Evolutionary conservation across 92 coral and sea anemone species (phyloP).

Genomic region (Epizoanthus scotinus): DNA sequence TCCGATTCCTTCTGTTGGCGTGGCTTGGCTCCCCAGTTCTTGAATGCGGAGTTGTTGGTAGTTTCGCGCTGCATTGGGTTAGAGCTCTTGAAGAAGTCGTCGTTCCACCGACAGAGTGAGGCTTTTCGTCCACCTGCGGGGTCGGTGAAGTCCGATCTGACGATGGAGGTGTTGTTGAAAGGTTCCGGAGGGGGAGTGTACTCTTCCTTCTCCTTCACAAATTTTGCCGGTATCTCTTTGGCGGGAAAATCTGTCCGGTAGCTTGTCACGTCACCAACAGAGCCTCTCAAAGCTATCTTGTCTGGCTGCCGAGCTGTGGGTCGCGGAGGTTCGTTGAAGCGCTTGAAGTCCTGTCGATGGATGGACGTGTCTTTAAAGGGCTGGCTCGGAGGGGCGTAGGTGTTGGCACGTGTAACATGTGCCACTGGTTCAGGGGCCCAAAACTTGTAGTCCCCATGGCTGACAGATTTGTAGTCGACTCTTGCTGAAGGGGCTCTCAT

Average conservation of each 20-base stretch:
- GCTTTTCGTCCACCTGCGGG: slow-evolving; percentile 83
- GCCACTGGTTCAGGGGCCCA: slow-evolving; percentile 75
- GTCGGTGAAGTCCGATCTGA: slow-evolving; percentile 83
- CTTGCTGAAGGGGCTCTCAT: slow-evolving; percentile 93
- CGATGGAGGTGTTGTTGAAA: slow-evolving; percentile 80
- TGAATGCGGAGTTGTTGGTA: slow-evolving; percentile 71
- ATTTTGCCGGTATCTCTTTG: slow-evolving; percentile 73
- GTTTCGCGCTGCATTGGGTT: slow-evolving; percentile 79
- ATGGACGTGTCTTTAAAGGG: slow-evolving; percentile 89
- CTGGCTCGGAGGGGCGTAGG: slow-evolving; percentile 83
- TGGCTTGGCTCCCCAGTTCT: slow-evolving; percentile 63
- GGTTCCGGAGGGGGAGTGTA: slow-evolving; percentile 80
- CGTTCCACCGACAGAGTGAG: slow-evolving; percentile 73
- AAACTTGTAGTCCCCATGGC: slow-evolving; percentile 82
- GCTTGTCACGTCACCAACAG: slow-evolving; percentile 58
- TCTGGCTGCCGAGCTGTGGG: slow-evolving; percentile 96
- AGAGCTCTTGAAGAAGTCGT: slow-evolving; percentile 82
- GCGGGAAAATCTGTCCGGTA: slow-evolving; percentile 53
- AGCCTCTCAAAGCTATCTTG: slow-evolving; percentile 72
- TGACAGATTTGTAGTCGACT: slow-evolving; percentile 79
- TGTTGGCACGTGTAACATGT: slow-evolving; percentile 60
- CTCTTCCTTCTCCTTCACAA: slow-evolving; percentile 69
- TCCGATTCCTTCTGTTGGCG: slow-evolving; percentile 85
- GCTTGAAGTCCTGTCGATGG: slow-evolving; percentile 83
- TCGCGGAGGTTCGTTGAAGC: slow-evolving; percentile 92